Base-by-base conservation (phyloP, 1,140 invertebrate species). In the Metaphire vulgaris region DNA sequence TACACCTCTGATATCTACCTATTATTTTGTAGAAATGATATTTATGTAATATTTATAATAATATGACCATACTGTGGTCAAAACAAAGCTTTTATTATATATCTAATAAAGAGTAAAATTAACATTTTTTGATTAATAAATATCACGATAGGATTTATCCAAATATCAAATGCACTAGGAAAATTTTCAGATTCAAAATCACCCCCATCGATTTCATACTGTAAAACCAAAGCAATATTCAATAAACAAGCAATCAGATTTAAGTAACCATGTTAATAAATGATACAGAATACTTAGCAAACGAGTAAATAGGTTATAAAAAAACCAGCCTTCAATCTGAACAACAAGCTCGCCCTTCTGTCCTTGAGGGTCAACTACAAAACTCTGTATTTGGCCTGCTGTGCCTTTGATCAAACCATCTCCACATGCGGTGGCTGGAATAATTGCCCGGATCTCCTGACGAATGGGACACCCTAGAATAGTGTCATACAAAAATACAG, bases 311-410 rank as follows among this genome's bases (percentile, higher is more conserved):
- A 66, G 29, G n/a, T 0, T 66, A 0, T 66, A 66, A 66, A n/a
- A 0, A 66, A 16, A 69, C 73, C 79, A 74, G 85, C 85, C 84
- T 78, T 85, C 83, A 16, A 86, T 83, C 74, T 83, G 79, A 1
- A 86, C 82, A 28, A 79, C 69, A 0, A 85, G 80, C 66, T 87
- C 86, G 34, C 88, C 88, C 21, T 79, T 82, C 33, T 82, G 78
- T n/a, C 83, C 83, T 33, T 86, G 83, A 14, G 87, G 80, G 78
- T 88, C 87, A 33, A 89, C 86, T 77, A 81, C 78, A 76, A 88
- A 86, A 30, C 79, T 80, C 0, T 88, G 85, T 29, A 81, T 81
- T 77, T 86, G 85, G 72, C 85, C 81, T 75, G 83, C 83, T 56
- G 82, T 80, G 0, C 81, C 84, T 30, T 79, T 81, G 75, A 82